phyloP scores from a whole-genome alignment of 2,113 vertebrate genomes.

The Scatophagus argus region DNA sequence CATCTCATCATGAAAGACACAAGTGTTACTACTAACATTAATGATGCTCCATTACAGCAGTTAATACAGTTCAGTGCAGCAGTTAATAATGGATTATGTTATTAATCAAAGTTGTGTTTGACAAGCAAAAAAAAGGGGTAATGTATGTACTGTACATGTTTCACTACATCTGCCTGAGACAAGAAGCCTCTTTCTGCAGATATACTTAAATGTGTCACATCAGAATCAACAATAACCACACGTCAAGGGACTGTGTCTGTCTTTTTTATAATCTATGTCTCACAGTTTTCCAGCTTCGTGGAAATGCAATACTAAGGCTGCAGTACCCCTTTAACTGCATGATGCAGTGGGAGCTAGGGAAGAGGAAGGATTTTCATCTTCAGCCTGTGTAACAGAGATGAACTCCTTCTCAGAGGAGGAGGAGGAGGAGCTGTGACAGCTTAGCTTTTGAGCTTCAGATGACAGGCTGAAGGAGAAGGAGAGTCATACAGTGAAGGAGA shows the following conservation, averaged over 20 bases:
- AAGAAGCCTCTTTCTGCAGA: too few relatives aligned
- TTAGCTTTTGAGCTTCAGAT: slow-evolving; percentile 32
- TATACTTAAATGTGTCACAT: too few relatives aligned
- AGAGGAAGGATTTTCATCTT: slow-evolving; percentile 22
- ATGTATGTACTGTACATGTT: too few relatives aligned
- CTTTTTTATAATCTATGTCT: too few relatives aligned
- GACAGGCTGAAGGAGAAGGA: neutral
- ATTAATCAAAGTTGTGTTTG: neutral
- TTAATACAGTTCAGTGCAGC: neutral
- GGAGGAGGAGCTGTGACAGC: slow-evolving; percentile 26
- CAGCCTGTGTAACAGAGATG: slow-evolving; percentile 6
- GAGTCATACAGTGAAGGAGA: neutral
- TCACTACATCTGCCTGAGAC: too few relatives aligned
- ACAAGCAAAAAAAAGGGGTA: neutral
- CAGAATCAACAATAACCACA: too few relatives aligned
- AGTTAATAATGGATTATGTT: neutral
- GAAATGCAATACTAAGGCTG: neutral
- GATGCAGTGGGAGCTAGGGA: neutral
- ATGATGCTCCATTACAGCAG: neutral
- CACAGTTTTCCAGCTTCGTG: neutral
- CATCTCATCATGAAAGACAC: neutral
- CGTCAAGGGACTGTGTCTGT: too few relatives aligned
- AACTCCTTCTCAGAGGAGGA: slow-evolving; percentile 21
- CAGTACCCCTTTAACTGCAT: neutral
- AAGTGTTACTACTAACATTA: neutral